phyloP scores from a whole-genome alignment of 2,888 invertebrate species.

The Muscina levida region DNA sequence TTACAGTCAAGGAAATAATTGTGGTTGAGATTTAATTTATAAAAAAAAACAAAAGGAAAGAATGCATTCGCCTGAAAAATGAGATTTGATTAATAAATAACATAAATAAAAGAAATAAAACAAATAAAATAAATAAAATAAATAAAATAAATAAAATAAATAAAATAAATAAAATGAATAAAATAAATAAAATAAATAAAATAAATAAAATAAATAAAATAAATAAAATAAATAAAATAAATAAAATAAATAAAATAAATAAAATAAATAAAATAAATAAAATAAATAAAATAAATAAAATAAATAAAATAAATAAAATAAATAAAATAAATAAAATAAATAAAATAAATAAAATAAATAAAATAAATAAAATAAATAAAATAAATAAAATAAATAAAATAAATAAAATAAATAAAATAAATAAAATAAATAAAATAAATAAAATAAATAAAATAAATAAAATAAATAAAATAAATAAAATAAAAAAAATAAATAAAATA shows the following conservation, averaged over 20 bases:
- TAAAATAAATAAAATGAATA: neutral
- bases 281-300: neutral
- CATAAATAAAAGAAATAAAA: neutral
- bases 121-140: neutral
- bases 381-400: slow-evolving; percentile 10
- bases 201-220: neutral
- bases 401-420: slow-evolving; percentile 10
- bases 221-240: neutral
- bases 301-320: neutral
- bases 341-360: slow-evolving; percentile 10
- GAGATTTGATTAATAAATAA: too few species aligned
- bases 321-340: slow-evolving; percentile 9
- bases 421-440: slow-evolving; percentile 3
- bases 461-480: slow-evolving; percentile 10
- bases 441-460: slow-evolving; percentile 10
- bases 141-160: slow-evolving; percentile 26
- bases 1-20: too few species aligned
- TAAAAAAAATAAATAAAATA: slow-evolving; percentile 3
- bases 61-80: too few species aligned
- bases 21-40: too few species aligned
- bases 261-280: neutral
- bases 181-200: neutral
- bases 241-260: neutral
- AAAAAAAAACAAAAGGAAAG: too few species aligned
- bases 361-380: slow-evolving; percentile 10